Evolutionary conservation across 2,113 vertebrate genomes (phyloP).

Genomic region (Melanerpes formicivorus): DNA sequence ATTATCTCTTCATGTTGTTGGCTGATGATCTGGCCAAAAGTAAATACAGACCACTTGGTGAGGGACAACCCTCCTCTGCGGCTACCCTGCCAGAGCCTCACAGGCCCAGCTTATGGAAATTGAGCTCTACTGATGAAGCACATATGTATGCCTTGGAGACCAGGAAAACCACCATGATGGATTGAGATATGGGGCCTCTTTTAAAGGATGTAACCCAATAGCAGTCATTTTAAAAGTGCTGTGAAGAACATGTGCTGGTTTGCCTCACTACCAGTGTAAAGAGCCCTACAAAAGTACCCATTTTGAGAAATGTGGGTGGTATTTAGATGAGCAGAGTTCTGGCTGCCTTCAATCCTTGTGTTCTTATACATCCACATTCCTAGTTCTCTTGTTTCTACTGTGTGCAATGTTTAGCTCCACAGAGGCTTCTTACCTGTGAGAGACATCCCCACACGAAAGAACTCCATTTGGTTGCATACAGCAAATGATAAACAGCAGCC

Average conservation of each 20-base stretch:
- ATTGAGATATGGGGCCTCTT: background rate
- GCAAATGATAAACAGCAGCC: background rate
- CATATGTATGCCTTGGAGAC: accelerated
- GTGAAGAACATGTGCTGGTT: background rate
- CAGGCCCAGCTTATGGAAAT: accelerated
- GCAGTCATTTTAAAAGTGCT: background rate
- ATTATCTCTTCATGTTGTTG: background rate
- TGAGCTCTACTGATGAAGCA: background rate
- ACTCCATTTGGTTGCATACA: accelerated
- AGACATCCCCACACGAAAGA: background rate
- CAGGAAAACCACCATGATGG: background rate
- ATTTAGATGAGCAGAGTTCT: background rate
- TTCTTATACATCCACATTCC: accelerated
- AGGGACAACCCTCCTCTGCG: background rate
- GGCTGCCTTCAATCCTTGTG: background rate
- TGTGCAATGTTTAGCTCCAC: background rate
- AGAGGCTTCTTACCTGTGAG: background rate
- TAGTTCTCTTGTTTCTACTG: background rate
- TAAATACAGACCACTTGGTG: background rate
- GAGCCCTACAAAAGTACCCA: accelerated
- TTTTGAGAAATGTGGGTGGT: background rate
- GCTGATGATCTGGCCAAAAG: background rate
- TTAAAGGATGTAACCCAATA: background rate
- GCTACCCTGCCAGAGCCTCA: background rate
- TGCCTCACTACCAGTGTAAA: background rate